These are phyloP conservation scores for Rhynchotus rufescens DNA, from an alignment of 2,797 vertebrate genomes.

Conservation along the genomic window DNA sequence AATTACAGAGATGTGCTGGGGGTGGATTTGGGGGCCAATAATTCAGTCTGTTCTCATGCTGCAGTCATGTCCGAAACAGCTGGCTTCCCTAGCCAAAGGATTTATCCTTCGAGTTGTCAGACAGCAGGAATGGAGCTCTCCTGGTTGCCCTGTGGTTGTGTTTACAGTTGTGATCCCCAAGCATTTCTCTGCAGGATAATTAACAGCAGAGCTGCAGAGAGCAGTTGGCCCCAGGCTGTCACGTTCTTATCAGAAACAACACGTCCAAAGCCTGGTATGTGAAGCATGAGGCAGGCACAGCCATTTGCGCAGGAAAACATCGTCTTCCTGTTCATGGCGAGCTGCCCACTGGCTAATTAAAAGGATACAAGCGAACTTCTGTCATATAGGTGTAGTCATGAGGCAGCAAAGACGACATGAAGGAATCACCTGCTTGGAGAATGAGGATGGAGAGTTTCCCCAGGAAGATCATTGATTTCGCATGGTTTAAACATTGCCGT, in stretches of 20 bases:
- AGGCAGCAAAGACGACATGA: neutral
- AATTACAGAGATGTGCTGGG: neutral
- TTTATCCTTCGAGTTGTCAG: neutral
- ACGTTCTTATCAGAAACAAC: constrained; percentile 26
- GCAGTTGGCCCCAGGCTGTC: neutral
- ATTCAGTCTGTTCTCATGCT: neutral
- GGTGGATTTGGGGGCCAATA: neutral
- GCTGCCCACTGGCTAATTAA: neutral
- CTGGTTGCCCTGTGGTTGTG: neutral
- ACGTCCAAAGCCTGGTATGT: neutral
- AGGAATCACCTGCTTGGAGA: neutral
- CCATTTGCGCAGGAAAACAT: neutral
- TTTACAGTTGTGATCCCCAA: constrained; percentile 4
- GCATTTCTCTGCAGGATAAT: constrained; percentile 20
- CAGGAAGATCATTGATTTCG: neutral
- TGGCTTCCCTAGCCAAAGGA: neutral
- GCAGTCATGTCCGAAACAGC: neutral
- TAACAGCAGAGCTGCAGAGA: neutral
- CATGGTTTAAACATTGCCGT: neutral
- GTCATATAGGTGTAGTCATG: neutral
- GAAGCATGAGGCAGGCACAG: neutral
- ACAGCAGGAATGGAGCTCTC: neutral
- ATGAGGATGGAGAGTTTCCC: neutral
- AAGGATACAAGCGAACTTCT: neutral
- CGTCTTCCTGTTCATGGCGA: neutral